Evolutionary conservation across 2,888 invertebrate species (phyloP).

Genomic region (Phengaris alcon): DNA sequence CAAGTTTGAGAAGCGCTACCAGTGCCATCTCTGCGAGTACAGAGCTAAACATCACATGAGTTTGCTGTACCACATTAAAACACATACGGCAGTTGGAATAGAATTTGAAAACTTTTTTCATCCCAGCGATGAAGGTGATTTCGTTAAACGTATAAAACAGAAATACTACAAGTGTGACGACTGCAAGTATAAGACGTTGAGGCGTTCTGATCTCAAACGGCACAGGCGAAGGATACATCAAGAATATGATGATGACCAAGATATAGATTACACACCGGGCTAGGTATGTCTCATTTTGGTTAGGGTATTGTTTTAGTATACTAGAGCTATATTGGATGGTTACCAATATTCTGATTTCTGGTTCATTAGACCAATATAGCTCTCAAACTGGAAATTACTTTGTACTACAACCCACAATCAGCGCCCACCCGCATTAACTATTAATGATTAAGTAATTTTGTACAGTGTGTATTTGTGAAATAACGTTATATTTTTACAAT

Average conservation of each 20-base stretch:
- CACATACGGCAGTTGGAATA: slow-evolving; percentile 42
- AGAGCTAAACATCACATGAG: slow-evolving; percentile 61
- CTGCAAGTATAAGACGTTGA: slow-evolving; percentile 48
- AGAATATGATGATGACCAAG: slow-evolving; percentile 34
- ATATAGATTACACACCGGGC: slow-evolving; percentile 31
- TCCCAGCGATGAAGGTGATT: slow-evolving; percentile 30
- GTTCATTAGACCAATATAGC: background rate
- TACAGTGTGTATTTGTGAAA: background rate
- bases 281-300: background rate
- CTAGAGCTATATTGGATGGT: slow-evolving; percentile 4
- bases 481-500: background rate
- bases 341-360: background rate
- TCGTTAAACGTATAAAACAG: slow-evolving; percentile 35
- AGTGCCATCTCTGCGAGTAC: slow-evolving; percentile 58
- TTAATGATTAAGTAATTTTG: background rate
- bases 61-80: slow-evolving; percentile 57
- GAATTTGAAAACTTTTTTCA: slow-evolving; percentile 43
- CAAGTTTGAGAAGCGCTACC: slow-evolving; percentile 49
- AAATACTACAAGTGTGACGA: slow-evolving; percentile 41
- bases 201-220: slow-evolving; percentile 48
- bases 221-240: slow-evolving; percentile 45
- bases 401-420: background rate
- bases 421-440: background rate
- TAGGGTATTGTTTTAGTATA: background rate
- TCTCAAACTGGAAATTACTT: background rate